These are phyloP conservation scores for Leptestheria dahalacensis DNA, from an alignment of 1,140 invertebrate species.

Conservation along the genomic window DNA sequence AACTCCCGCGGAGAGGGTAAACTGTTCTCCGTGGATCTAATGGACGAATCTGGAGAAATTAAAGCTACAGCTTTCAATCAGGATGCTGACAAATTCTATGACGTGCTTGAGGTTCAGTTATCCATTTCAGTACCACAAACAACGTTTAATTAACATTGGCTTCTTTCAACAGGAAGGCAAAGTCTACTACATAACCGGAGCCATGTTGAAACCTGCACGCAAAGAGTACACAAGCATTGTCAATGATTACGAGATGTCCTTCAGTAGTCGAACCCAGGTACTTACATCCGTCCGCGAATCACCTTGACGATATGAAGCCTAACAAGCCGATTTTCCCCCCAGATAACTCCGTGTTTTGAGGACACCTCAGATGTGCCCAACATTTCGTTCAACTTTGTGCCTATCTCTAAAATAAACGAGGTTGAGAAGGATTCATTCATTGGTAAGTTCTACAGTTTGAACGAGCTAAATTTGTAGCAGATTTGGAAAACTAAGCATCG, in stretches of 20 bases:
- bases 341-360: constrained; percentile 31
- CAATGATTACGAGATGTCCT: constrained; percentile 92
- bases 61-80: constrained; percentile 86
- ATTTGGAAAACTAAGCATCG: too few relatives aligned
- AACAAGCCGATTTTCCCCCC: constrained; percentile 14
- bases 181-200: constrained; percentile 76
- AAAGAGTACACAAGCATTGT: constrained; percentile 70
- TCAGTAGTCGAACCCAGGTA: constrained; percentile 63
- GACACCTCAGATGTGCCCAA: constrained; percentile 48
- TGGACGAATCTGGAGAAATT: constrained; percentile 91
- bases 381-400: constrained; percentile 66
- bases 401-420: constrained; percentile 56
- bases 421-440: constrained; percentile 48
- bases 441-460: too few relatives aligned
- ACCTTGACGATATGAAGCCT: too few relatives aligned
- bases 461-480: too few relatives aligned
- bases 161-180: constrained; percentile 46
- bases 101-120: constrained; percentile 64
- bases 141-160: constrained; percentile 14
- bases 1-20: constrained; percentile 86
- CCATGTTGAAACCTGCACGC: constrained; percentile 73
- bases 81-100: constrained; percentile 75
- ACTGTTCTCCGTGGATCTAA: constrained; percentile 79
- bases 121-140: constrained; percentile 22
- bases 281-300: constrained; percentile 44